These are phyloP conservation scores for Orchestia grillus DNA, from an alignment of 1,140 invertebrate species.

Conservation along the genomic window DNA sequence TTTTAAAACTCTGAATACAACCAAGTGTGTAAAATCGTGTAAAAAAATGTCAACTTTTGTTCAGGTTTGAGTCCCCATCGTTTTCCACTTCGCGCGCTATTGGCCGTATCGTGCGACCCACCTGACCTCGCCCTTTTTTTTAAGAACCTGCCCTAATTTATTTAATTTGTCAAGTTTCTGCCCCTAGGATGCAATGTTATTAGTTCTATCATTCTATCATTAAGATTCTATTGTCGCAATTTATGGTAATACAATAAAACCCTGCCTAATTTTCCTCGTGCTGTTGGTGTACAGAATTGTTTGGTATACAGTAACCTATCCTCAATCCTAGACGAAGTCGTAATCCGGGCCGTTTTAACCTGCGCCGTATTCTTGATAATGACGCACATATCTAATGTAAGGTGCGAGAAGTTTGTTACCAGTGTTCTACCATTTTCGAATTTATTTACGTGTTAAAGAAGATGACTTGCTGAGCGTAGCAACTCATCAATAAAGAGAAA, in stretches of 20 bases:
- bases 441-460: background rate
- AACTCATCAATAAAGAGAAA: background rate
- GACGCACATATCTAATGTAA: background rate
- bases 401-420: background rate
- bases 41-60: no score
- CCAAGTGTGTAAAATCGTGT: no score
- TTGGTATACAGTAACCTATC: background rate
- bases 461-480: background rate
- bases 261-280: background rate
- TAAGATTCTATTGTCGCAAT: no score
- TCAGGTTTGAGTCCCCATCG: no score
- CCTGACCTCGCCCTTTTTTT: no score
- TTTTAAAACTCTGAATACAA: no score
- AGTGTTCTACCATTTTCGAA: background rate
- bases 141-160: background rate
- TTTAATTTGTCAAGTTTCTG: background rate
- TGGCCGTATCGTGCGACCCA: no score
- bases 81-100: no score
- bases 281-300: background rate
- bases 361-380: background rate
- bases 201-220: no score
- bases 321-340: background rate
- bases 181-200: no score
- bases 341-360: background rate
- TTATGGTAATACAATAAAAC: background rate